Evolutionary conservation across 2,113 vertebrate genomes (phyloP), one percentile per base, ranked within the genome.

Genomic region (Eidolon helvum): DNA sequence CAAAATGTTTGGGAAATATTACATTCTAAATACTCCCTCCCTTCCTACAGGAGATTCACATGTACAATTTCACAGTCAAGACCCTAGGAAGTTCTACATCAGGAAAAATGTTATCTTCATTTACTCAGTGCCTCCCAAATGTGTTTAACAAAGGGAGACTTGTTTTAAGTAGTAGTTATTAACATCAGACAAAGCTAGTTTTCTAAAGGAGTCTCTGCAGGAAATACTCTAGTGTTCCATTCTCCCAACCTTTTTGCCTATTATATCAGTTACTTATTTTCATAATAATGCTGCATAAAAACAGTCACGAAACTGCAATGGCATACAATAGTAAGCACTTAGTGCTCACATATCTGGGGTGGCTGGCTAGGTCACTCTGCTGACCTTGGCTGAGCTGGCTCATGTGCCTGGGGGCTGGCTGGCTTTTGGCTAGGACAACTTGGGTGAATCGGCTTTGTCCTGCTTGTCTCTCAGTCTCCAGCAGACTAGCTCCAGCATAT

Each of bases 101-200:
- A 93, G 78, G 85, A 90, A 94, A 92, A 30, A 65, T 82, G 77
- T 95, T 96, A 69, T 90, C 90, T 95, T 94, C 85, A 92, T 87
- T 90, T 87, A 87, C 50, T 95, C 66, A 77, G 71, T 22, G 38
- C 84, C 84, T 97, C 84, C 59, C 45, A 77, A 97, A 79, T 65
- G 5, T 45, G 48, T 74, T 95, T 97, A 87, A 79, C 61, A 68
- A 95, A 61, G 33, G 45, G 63, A 82, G 68, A 15, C 48, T 88
- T 55, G 35, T 92, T 92, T 92, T 75, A 95, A 96, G 84, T 95
- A 61, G 50, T 30, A 79, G n/a, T 87, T 92, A 66, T 95, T 93
- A 95, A 84, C 72, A 87, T 92, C 90, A 96, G 16, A 33, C 59
- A 65, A 95, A 88, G 89, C 65, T 88, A 61, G 65, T 94, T 97